Evolutionary conservation across 2,888 invertebrate genomes (phyloP).

Genomic region (Dynastes hyllus): DNA sequence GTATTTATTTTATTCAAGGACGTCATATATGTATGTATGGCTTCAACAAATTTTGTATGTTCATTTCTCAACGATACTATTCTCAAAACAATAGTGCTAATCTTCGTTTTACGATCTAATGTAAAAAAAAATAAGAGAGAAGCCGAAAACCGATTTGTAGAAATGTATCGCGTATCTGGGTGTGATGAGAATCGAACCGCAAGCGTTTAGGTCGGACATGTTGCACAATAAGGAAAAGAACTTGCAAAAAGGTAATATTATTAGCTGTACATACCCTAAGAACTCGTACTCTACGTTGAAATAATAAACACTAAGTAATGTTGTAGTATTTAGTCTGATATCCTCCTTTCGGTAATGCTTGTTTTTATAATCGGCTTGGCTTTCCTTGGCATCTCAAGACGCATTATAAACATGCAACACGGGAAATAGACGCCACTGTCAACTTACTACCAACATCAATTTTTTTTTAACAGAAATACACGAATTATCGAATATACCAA

Average conservation of each 20-base stretch:
- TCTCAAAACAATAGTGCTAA: no score
- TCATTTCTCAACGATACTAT: no score
- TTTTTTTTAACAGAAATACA: not conserved
- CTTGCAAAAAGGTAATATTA: constrained; percentile 5
- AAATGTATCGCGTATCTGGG: not conserved
- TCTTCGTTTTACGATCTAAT: no score
- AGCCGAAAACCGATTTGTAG: constrained; percentile 5
- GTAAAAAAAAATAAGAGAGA: no score
- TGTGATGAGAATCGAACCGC: constrained; percentile 36
- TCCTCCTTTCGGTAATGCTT: not conserved
- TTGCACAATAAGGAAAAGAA: constrained; percentile 32
- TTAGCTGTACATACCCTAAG: constrained; percentile 37
- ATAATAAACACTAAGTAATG: constrained; percentile 22
- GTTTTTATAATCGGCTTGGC: constrained; percentile 5
- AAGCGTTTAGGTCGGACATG: constrained; percentile 36
- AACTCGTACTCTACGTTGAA: constrained; percentile 6
- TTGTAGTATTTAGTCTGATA: constrained; percentile 5
- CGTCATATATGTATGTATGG: no score
- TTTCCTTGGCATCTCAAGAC: constrained; percentile 30
- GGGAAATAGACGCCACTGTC: constrained; percentile 16
- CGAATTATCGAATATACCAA: not conserved
- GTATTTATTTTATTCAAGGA: no score
- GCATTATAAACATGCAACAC: constrained; percentile 33
- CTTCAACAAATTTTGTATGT: no score
- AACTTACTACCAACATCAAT: constrained; percentile 33